These are phyloP conservation scores for Raja brachyura DNA, from an alignment of 2,113 vertebrate genomes.

Conservation along the genomic window DNA sequence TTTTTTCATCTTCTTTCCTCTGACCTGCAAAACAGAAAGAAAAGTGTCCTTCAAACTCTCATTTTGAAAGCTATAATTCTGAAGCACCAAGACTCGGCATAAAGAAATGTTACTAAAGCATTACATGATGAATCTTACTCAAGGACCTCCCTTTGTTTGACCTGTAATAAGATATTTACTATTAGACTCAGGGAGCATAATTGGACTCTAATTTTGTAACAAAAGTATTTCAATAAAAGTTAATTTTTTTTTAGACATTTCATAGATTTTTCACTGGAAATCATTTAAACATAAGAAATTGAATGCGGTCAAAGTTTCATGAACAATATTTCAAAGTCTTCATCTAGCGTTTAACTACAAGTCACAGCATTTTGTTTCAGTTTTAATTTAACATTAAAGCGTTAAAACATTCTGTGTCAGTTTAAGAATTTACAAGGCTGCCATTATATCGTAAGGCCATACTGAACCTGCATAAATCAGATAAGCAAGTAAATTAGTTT, in stretches of 20 bases:
- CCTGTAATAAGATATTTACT: conserved; percentile 62
- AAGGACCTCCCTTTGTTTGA: conserved; percentile 66
- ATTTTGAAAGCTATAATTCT: conserved; percentile 77
- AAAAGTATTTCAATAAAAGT: conserved; percentile 57
- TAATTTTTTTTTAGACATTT: conserved; percentile 61
- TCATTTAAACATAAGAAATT: conserved; percentile 61
- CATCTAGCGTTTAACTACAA: conserved; percentile 39
- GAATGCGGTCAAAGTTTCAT: conserved; percentile 63
- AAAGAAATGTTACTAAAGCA: conserved; percentile 58
- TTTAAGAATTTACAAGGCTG: conserved; percentile 60
- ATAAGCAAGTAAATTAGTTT: conserved; percentile 52
- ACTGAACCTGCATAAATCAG: conserved; percentile 51
- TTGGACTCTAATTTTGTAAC: conserved; percentile 66
- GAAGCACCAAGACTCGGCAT: conserved; percentile 76
- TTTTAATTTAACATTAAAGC: conserved; percentile 27
- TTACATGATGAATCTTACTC: conserved; percentile 21
- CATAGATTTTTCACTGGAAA: conserved; percentile 61
- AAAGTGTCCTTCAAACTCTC: conserved; percentile 86
- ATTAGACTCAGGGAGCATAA: conserved; percentile 98
- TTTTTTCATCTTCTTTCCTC: conserved; percentile 65
- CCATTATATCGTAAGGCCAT: conserved; percentile 60
- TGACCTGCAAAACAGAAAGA: conserved; percentile 73
- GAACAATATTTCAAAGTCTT: conserved; percentile 55
- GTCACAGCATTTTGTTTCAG: neutral
- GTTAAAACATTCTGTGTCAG: conserved; percentile 43